These are phyloP conservation scores for Trachelus tabidus DNA, from an alignment of 2,888 invertebrate genomes.

Conservation along the genomic window DNA sequence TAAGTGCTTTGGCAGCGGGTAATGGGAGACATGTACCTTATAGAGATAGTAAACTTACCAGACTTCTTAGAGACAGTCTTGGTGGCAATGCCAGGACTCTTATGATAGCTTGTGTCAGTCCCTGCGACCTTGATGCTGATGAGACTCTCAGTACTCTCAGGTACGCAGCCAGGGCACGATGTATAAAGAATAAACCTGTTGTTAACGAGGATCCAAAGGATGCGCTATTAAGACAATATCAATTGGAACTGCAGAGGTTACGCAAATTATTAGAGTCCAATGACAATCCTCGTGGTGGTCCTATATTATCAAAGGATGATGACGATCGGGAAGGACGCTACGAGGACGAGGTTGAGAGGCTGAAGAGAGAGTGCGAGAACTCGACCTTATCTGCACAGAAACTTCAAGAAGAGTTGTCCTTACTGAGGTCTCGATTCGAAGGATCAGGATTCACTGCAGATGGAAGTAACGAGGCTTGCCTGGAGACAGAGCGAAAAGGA, in stretches of 20 bases:
- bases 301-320: conserved; percentile 14
- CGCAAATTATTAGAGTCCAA: conserved; percentile 69
- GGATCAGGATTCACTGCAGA: not conserved
- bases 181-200: conserved; percentile 85
- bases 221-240: conserved; percentile 84
- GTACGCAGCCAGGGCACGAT: conserved; percentile 88
- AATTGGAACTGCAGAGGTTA: conserved; percentile 83
- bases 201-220: conserved; percentile 94
- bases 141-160: conserved; percentile 85
- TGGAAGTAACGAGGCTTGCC: not conserved
- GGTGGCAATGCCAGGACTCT: conserved; percentile 91
- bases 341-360: conserved; percentile 45
- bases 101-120: conserved; percentile 89
- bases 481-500: not conserved
- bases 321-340: conserved; percentile 26
- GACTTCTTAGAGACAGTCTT: conserved; percentile 82
- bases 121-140: conserved; percentile 84
- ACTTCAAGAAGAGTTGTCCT: conserved; percentile 50
- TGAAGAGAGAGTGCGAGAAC: conserved; percentile 51
- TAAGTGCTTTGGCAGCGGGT: conserved; percentile 84
- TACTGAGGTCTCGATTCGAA: conserved; percentile 41
- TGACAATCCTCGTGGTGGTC: conserved; percentile 32
- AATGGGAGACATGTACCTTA: conserved; percentile 79
- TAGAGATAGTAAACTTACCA: conserved; percentile 86
- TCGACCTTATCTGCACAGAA: conserved; percentile 54